A percentile compares a stretch with the other conserved stretches of the same genome.
Evolutionary conservation across 2,113 vertebrate species (phyloP).

Genomic region (Gymnobelideus leadbeateri): DNA sequence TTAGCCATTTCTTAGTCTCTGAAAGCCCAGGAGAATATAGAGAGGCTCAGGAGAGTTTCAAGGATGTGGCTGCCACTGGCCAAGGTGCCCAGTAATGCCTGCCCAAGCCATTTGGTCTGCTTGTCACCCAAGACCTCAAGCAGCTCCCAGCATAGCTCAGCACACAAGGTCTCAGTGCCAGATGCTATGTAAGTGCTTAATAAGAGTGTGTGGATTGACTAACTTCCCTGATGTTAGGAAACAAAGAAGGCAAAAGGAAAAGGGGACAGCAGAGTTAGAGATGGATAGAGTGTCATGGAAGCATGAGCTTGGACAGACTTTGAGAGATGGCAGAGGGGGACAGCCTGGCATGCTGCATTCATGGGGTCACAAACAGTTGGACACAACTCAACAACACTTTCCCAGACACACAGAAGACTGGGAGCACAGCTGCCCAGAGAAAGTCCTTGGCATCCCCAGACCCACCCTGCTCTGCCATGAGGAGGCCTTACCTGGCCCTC

Average conservation of each 20-base stretch:
- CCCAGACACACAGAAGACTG: too few species aligned
- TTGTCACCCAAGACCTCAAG: not conserved
- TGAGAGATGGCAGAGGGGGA: too few species aligned
- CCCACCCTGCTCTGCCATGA: not conserved
- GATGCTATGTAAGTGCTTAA: not conserved
- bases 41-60: not conserved
- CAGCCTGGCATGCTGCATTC: too few species aligned
- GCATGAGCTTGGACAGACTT: too few species aligned
- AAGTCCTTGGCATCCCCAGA: not conserved
- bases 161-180: not conserved
- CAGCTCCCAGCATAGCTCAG: not conserved
- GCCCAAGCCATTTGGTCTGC: not conserved
- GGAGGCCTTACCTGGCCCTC: not conserved
- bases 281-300: too few species aligned
- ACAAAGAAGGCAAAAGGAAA: too few species aligned
- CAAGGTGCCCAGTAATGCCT: not conserved
- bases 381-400: too few species aligned
- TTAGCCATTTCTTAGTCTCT: conserved; percentile 24
- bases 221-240: not conserved
- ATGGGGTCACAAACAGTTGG: too few species aligned
- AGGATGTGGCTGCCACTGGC: too few species aligned
- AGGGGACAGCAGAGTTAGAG: too few species aligned
- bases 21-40: conserved; percentile 37
- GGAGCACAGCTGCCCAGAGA: not conserved
- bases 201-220: not conserved